Base-by-base conservation (phyloP, 64 coral and sea anemone genomes). In the Actinia equina region DNA sequence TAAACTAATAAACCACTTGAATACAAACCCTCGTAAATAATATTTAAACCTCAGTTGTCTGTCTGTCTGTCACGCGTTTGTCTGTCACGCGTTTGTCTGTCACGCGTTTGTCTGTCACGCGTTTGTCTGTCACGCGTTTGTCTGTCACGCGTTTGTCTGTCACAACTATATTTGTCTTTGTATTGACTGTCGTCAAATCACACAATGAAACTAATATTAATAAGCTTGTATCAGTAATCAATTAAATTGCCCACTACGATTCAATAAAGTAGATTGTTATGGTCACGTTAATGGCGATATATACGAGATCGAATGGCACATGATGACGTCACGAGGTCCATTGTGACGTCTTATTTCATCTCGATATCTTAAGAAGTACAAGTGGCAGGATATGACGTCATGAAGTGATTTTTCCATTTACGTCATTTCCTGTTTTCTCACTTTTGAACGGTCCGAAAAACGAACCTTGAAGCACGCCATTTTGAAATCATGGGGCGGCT, bases 331-430 rank as follows among this genome's bases (percentile, higher is more conserved):
- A 49, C 45, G 45, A 49, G 3, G 7, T 49, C 45, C 2, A 67
- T 4, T n/a, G 17, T 15, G 58, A 60, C 58, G 58, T 60, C 58
- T 16, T 67, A 19, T 67, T 67, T 22, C 20, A 7, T 7, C 63
- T 67, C 18, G 63, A 67, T 23, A 67, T 67, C 20, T 67, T 67
- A 67, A 67, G 63, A 67, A 67, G 63, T 67, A 67, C 63, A 67
- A 67, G 63, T 67, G 63, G 63, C 18, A 67, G 63, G 3, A 67
- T n/a, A n/a, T 9, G 63, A 67, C 63, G 63, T 22, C 45, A 49
- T 49, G 45, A 49, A 49, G 45, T 49, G 7, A 4, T 49, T n/a
- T 4, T 22, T 22, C 5, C 17, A n/a, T n/a, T n/a, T 5, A 67
- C 22, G 22, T 67, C 63, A 22, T 67, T 9, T n/a, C 7, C 18